Evolutionary conservation across 2,113 vertebrate species (phyloP).

Genomic region (Hippocampus mohnikei): DNA sequence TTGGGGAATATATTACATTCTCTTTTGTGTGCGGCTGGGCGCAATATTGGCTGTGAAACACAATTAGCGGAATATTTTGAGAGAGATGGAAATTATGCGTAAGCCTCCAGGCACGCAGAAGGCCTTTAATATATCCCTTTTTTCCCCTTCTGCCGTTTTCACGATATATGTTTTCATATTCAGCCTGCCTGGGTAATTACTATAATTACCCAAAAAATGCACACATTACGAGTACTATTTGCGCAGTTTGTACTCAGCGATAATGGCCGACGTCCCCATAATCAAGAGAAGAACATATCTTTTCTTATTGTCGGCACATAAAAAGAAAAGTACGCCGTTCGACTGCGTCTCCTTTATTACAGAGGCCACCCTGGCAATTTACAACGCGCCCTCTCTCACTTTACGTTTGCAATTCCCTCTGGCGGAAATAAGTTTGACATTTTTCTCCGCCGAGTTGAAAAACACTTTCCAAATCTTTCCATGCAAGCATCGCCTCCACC

Average conservation of each 20-base stretch:
- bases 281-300: slow-evolving; percentile 10
- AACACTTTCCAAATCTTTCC: not conserved
- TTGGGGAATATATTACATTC: not conserved
- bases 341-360: not conserved
- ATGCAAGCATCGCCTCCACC: not conserved
- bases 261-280: slow-evolving; percentile 18
- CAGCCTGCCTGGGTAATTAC: slow-evolving; percentile 40
- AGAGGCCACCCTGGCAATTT: not conserved
- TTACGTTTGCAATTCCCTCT: not conserved
- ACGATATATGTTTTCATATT: slow-evolving; percentile 26
- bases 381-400: not conserved
- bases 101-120: slow-evolving; percentile 37
- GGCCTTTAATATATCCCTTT: slow-evolving; percentile 25
- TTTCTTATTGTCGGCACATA: slow-evolving; percentile 2
- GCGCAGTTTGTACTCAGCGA: not conserved
- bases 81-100: slow-evolving; percentile 39
- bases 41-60: slow-evolving; percentile 29
- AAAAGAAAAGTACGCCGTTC: not conserved
- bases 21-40: slow-evolving; percentile 18
- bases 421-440: slow-evolving; percentile 8
- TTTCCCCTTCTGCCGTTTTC: slow-evolving; percentile 23
- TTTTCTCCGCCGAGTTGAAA: not conserved
- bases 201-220: slow-evolving; percentile 27
- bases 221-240: slow-evolving; percentile 14
- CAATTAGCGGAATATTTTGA: slow-evolving; percentile 51